Conservation (phyloP, 2,113 vertebrate genomes). For the Pachycephala philippinensis region DNA sequence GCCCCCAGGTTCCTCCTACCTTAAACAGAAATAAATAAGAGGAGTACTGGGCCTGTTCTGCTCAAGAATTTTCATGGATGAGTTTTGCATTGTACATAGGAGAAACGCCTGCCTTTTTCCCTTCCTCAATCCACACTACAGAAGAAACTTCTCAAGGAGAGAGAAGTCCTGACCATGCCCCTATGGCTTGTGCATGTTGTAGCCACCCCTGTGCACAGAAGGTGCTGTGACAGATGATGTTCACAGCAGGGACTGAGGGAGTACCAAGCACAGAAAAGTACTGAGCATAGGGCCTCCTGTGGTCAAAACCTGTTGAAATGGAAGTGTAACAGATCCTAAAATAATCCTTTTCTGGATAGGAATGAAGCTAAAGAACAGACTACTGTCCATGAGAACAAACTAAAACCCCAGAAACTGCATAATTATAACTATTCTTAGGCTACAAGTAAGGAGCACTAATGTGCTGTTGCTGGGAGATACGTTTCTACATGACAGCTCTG, state of each 20-base stretch:
- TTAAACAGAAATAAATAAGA: neutral
- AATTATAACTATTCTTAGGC: neutral
- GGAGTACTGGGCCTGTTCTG: neutral
- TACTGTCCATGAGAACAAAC: neutral
- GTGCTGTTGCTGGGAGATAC: neutral
- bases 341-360: neutral
- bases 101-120: neutral
- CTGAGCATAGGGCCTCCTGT: neutral
- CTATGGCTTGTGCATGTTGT: neutral
- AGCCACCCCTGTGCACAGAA: neutral
- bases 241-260: neutral
- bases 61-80: neutral
- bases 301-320: neutral
- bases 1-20: neutral
- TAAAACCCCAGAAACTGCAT: neutral
- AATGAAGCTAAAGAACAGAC: neutral
- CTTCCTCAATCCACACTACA: neutral
- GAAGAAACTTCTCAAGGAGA: neutral
- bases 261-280: neutral
- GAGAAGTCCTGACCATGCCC: neutral
- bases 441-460: neutral
- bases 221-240: neutral
- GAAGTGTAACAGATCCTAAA: neutral
- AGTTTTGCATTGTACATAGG: neutral
- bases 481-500: neutral